Evolutionary conservation across 2,797 vertebrate species (phyloP), one percentile per base, ranked within the genome.

Genomic region (Arnoldichthys spilopterus): DNA sequence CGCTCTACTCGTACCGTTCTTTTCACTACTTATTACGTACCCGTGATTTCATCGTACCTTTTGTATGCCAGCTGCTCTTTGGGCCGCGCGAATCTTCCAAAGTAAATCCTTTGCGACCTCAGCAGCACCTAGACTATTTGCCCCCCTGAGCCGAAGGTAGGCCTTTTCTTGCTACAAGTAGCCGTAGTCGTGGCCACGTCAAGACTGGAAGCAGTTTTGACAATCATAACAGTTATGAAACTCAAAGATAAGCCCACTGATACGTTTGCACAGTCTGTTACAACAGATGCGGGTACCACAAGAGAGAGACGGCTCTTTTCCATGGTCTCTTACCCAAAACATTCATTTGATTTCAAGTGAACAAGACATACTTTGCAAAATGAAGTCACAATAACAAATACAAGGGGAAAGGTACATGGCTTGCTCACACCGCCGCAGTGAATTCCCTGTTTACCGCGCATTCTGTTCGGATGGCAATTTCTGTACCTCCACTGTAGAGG

Each of bases 1-100:
- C 2, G 49, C 84, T 85, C 84, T 30, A 86, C 86, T 78, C 81
- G 84, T 80, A 87, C 87, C 87, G 85, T 82, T 88, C 84, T 40
- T 76, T 86, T 89, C 82, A 85, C 43, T 80, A 74, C 85, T 68
- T 18, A 70, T 88, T 88, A 85, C 51, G 71, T 80, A 83, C 22
- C 62, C 34, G 22, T 64, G 34, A 64, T 64, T 64, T 64, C 62
- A 83, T 82, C 73, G 62, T 71, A 81, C 83, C 83, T 78, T 47
- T 74, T 3, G 11, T 34, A 45, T 11, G 30, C 34, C 69, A 70
- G 74, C 73, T 69, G 78, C 56, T 69, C 53, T 16, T 22, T 28
- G 28, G 6, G 1, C 28, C 32, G 13, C 2, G n/a, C 3, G 0
- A 71, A 43, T 24, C 9, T 67, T 47, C 22, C 5, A 26, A 43